A percentile compares a stretch with the other conserved stretches of the same genome.
These are phyloP conservation scores for Gymnothorax reevesii DNA, from an alignment of 2,797 vertebrate genomes.

Conservation along the genomic window DNA sequence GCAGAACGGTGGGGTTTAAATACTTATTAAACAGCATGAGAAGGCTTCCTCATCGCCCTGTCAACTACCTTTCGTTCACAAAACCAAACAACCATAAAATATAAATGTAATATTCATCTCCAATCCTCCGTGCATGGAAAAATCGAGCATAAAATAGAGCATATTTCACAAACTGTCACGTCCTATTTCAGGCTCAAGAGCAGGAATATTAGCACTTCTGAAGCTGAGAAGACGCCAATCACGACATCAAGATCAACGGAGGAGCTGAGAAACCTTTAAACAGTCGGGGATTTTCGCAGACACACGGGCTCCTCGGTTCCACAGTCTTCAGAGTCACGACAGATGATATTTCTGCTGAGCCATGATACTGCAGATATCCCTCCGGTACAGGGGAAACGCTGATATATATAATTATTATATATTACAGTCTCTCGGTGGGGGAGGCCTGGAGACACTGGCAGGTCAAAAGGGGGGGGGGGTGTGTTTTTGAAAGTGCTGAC, in stretches of 20 bases:
- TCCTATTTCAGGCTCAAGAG: not conserved
- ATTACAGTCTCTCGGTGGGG: not conserved
- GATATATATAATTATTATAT: not conserved
- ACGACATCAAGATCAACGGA: not conserved
- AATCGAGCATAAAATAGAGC: too few relatives aligned
- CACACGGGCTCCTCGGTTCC: not conserved
- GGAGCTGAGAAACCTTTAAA: not conserved
- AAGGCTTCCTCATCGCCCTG: not conserved
- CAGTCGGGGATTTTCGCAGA: not conserved
- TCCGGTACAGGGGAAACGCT: not conserved
- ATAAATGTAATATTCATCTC: not conserved
- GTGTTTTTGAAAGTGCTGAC: conserved; percentile 27
- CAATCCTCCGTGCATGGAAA: too few relatives aligned
- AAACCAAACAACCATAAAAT: not conserved
- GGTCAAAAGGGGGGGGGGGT: not conserved
- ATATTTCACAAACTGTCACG: not conserved
- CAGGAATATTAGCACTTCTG: not conserved
- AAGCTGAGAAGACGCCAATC: not conserved
- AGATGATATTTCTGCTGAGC: not conserved
- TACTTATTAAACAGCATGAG: not conserved
- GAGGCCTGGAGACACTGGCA: not conserved
- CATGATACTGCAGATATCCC: not conserved
- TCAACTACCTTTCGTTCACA: not conserved
- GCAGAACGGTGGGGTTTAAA: not conserved
- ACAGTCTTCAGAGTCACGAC: not conserved